phyloP scores from a whole-genome alignment of 2,113 vertebrate species.

The Eurystomus gularis region DNA sequence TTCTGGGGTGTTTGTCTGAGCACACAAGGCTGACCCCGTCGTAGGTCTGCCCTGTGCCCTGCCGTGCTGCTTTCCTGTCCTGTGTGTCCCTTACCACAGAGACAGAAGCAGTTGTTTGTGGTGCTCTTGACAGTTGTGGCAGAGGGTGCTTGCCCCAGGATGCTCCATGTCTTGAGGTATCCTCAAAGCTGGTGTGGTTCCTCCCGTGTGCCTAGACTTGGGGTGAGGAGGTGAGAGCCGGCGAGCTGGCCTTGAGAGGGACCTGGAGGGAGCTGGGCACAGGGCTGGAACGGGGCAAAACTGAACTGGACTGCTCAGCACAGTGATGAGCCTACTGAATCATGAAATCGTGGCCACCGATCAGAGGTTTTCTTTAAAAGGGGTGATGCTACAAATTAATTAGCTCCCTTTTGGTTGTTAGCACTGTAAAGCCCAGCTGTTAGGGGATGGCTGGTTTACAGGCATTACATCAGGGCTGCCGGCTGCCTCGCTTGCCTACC shows the following conservation, averaged over 20 bases:
- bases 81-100: not conserved
- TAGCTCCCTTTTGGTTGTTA: slow-evolving; percentile 35
- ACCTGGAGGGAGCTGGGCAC: not conserved
- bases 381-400: slow-evolving; percentile 52
- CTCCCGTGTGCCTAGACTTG: accelerated
- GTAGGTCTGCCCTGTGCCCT: not conserved
- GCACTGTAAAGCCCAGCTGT: slow-evolving; percentile 51
- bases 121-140: not conserved
- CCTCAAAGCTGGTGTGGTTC: not conserved
- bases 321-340: not conserved
- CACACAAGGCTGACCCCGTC: not conserved
- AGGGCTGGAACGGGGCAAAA: not conserved
- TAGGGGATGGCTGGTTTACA: slow-evolving; percentile 43
- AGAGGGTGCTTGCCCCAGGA: not conserved
- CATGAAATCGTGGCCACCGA: not conserved
- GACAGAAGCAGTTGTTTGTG: not conserved
- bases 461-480: slow-evolving; percentile 48
- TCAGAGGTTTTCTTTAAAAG: slow-evolving; percentile 45
- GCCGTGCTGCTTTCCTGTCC: not conserved
- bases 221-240: not conserved
- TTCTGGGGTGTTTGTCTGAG: not conserved
- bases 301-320: accelerated
- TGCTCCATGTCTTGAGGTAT: not conserved
- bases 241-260: not conserved
- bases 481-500: slow-evolving; percentile 31